phyloP scores from a whole-genome alignment of 2,888 invertebrate genomes.

The Nomada ferruginata region DNA sequence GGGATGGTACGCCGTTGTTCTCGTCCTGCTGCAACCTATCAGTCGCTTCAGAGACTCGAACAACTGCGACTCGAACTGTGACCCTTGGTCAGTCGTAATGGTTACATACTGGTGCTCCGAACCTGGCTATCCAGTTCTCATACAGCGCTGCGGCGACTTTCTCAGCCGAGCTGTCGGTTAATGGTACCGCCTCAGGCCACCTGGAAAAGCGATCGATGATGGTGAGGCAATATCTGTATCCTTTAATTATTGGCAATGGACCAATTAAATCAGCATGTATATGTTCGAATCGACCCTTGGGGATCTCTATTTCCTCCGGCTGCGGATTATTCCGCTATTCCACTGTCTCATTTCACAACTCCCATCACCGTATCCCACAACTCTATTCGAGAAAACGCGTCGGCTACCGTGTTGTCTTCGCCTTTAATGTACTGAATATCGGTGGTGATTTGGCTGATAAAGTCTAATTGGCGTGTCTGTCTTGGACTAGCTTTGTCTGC shows the following conservation, averaged over 20 bases:
- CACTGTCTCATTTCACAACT: too few relatives aligned
- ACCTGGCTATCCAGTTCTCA: too few relatives aligned
- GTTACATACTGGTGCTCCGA: too few relatives aligned
- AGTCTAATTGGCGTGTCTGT: background rate
- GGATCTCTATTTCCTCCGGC: constrained; percentile 9
- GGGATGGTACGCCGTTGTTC: background rate
- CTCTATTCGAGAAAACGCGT: background rate
- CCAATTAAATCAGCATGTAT: constrained; percentile 23
- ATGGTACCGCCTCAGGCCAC: background rate
- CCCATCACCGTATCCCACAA: too few relatives aligned
- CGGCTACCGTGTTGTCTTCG: background rate
- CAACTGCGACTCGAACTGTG: background rate
- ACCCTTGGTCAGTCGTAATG: too few relatives aligned
- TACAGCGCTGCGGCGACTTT: background rate
- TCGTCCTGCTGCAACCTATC: background rate
- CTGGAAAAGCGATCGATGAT: background rate
- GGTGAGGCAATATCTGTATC: background rate
- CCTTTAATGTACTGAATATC: background rate
- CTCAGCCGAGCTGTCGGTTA: background rate
- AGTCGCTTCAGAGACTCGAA: background rate
- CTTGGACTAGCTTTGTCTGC: too few relatives aligned
- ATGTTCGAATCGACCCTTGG: constrained; percentile 14
- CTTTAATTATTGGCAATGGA: background rate
- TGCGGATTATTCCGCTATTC: too few relatives aligned
- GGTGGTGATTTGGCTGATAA: background rate